phyloP scores from a whole-genome alignment of 2,113 vertebrate species.

The Glareola pratincola region DNA sequence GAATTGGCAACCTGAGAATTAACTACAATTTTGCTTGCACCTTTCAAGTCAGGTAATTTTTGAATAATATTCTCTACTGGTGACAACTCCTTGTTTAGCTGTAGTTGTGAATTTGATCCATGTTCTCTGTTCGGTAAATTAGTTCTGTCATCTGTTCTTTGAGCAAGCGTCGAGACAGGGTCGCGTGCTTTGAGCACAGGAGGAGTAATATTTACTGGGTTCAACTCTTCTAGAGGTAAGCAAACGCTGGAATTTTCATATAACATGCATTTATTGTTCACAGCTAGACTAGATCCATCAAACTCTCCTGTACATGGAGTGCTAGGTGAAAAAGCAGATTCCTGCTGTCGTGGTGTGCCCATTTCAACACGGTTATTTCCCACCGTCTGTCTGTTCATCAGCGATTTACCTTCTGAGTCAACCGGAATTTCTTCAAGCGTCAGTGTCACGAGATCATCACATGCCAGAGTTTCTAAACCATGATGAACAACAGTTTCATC shows the following conservation, averaged over 20 bases:
- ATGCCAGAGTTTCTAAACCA: slow-evolving; percentile 69
- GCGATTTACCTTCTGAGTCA: slow-evolving; percentile 21
- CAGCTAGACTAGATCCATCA: not conserved
- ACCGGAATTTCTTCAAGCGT: slow-evolving; percentile 73
- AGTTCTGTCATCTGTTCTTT: not conserved
- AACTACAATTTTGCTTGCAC: not conserved
- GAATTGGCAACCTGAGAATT: not conserved
- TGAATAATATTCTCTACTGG: not conserved
- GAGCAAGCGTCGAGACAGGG: not conserved
- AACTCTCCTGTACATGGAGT: not conserved
- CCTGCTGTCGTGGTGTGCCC: not conserved
- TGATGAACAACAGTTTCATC: slow-evolving; percentile 42
- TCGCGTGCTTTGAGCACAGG: not conserved
- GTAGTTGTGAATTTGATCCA: not conserved
- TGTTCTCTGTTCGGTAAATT: not conserved
- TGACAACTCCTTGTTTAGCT: not conserved
- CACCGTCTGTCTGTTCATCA: not conserved
- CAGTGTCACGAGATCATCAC: slow-evolving; percentile 74
- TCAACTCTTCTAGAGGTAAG: not conserved
- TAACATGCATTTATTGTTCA: not conserved
- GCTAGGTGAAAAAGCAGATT: not conserved
- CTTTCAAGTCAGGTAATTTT: not conserved
- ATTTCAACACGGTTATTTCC: not conserved
- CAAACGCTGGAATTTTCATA: not conserved
- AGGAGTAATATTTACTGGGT: not conserved